These are phyloP conservation scores for Cordilura impudica DNA, from an alignment of 2,888 invertebrate species.

Conservation along the genomic window DNA sequence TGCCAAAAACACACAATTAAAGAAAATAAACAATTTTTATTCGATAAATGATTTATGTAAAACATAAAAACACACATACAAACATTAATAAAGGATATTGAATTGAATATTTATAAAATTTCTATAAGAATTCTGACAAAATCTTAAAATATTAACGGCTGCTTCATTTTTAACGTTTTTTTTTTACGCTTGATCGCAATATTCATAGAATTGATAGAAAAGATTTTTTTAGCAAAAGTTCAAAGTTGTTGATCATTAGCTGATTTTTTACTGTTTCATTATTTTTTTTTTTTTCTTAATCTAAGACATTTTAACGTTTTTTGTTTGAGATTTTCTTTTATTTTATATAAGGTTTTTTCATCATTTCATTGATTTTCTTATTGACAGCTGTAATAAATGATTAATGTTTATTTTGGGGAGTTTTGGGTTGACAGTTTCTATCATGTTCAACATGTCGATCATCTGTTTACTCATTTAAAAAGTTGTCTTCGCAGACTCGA, in stretches of 20 bases:
- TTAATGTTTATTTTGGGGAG: conserved; percentile 58
- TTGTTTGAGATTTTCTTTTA: background rate
- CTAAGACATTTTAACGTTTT: conserved; percentile 7
- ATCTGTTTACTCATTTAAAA: background rate
- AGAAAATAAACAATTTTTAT: conserved; percentile 20
- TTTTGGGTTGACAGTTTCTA: conserved; percentile 55
- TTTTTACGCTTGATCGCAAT: conserved; percentile 19
- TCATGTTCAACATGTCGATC: conserved; percentile 15
- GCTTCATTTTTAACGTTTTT: conserved; percentile 42
- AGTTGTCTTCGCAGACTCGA: conserved; percentile 17
- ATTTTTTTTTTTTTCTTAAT: conserved; percentile 3
- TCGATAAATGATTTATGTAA: conserved; percentile 44
- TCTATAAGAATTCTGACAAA: conserved; percentile 24
- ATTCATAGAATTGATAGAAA: background rate
- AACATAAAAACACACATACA: background rate
- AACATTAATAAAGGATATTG: conserved; percentile 1
- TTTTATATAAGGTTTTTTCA: background rate
- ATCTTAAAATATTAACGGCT: conserved; percentile 25
- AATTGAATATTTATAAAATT: conserved; percentile 2
- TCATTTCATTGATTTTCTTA: conserved; percentile 13
- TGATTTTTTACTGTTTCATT: background rate
- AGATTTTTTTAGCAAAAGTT: conserved; percentile 19
- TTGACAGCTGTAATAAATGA: conserved; percentile 59
- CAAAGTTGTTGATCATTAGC: conserved; percentile 44
- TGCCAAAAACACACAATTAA: conserved; percentile 50